phyloP scores from a whole-genome alignment of 2,888 invertebrate genomes.

The Furcula furcula region DNA sequence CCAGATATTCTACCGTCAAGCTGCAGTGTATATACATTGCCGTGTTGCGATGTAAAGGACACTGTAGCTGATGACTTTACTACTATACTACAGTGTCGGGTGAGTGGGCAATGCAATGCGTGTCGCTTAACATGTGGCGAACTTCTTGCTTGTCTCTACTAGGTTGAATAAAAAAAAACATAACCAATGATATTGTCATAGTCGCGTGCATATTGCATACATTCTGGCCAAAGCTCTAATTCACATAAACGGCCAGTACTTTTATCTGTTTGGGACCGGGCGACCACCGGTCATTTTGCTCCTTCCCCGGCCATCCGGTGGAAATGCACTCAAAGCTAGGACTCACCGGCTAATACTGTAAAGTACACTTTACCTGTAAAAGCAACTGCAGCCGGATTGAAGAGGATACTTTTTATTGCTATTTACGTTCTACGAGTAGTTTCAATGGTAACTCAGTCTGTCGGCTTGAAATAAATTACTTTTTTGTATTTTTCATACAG shows the following conservation, averaged over 20 bases:
- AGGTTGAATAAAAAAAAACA: too few relatives aligned
- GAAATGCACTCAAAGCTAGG: constrained; percentile 45
- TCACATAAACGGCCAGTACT: constrained; percentile 51
- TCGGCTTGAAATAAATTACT: constrained; percentile 7
- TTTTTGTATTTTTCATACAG: constrained; percentile 1
- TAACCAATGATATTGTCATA: too few relatives aligned
- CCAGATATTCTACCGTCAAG: too few relatives aligned
- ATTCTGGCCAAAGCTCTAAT: constrained; percentile 47
- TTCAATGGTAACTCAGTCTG: constrained; percentile 24
- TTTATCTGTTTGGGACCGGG: constrained; percentile 52
- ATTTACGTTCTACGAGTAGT: constrained; percentile 27
- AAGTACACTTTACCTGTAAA: constrained; percentile 46
- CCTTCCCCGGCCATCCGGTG: constrained; percentile 42
- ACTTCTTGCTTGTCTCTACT: too few relatives aligned
- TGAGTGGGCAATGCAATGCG: too few relatives aligned
- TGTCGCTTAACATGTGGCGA: too few relatives aligned
- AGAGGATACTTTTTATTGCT: constrained; percentile 31
- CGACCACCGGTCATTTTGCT: constrained; percentile 50
- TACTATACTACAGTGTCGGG: too few relatives aligned
- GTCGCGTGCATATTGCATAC: too few relatives aligned
- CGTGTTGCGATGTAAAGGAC: too few relatives aligned
- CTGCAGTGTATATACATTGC: too few relatives aligned
- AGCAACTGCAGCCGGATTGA: constrained; percentile 31
- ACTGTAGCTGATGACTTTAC: too few relatives aligned
- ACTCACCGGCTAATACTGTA: constrained; percentile 45